A percentile compares a stretch with the other conserved stretches of the same genome.
phyloP scores from a whole-genome alignment of 1,140 invertebrate species.

The Cephus cinctus region DNA sequence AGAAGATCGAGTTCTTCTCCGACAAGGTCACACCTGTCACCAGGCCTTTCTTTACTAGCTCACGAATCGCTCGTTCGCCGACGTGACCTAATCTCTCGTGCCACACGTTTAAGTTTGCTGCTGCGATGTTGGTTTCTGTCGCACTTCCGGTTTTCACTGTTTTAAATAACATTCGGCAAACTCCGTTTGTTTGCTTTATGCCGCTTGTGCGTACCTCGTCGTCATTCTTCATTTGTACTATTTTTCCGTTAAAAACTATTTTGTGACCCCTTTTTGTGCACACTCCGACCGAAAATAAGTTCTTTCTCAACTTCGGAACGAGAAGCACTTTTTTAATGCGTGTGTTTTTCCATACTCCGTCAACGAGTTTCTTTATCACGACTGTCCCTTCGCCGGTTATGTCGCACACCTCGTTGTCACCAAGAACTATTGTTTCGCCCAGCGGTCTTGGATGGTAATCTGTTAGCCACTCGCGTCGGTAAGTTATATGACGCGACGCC shows the following conservation, averaged over 20 bases:
- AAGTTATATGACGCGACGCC: conserved; percentile 19
- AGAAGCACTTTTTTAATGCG: conserved; percentile 6
- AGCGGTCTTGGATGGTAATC: background rate
- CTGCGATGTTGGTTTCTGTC: conserved; percentile 3
- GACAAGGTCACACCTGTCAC: conserved; percentile 7
- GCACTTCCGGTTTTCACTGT: background rate
- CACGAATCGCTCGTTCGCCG: conserved; percentile 12
- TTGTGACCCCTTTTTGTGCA: conserved; percentile 1
- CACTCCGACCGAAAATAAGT: conserved; percentile 3
- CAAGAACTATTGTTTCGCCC: background rate
- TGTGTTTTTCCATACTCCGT: conserved; percentile 1
- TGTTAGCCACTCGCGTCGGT: conserved; percentile 11
- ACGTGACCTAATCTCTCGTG: conserved; percentile 27
- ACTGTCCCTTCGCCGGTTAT: conserved; percentile 4
- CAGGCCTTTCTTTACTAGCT: conserved; percentile 14
- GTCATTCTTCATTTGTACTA: too few species aligned
- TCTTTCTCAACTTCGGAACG: conserved; percentile 2
- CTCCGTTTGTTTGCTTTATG: conserved; percentile 11
- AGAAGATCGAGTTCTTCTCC: conserved; percentile 3
- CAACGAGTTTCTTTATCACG: background rate
- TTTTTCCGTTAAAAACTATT: background rate
- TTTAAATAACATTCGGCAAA: conserved; percentile 21
- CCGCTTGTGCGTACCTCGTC: too few species aligned
- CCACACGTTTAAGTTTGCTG: conserved; percentile 19
- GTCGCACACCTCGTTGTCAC: conserved; percentile 3